Base-by-base conservation (phyloP, 2,888 invertebrate genomes). In the Polietes domitor region DNA sequence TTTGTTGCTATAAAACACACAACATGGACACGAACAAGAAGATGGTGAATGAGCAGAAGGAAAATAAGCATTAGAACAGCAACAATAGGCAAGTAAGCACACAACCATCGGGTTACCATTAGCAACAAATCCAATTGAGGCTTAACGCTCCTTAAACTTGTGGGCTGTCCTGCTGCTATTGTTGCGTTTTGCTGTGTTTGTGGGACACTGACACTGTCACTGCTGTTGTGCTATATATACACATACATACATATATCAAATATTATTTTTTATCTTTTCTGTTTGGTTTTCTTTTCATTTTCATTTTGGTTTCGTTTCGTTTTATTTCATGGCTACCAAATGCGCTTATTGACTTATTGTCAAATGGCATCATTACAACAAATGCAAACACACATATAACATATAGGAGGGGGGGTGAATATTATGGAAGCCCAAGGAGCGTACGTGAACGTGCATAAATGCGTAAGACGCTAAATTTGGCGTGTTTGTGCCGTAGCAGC, bases 321-420 rank as follows among this genome's bases (percentile, higher is more conserved):
- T 79, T 76, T 68, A 74, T 72, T 68, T 68, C 37, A 68, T 75
- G 55, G 75, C 80, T 73, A 24, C 71, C 81, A 86, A 85, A 82
- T 75, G 72, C 83, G 79, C 82, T 86, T 86, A 85, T 84, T 86
- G 86, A 85, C 85, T 85, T 86, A 84, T 86, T 85, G 85, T 80
- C 85, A 86, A 85, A 82, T 82, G 82, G 80, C 85, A 86, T 84
- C 84, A 81, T 85, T 86, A 84, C 65, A 80, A 73, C 24, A 81
- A 77, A 70, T 65, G n/a, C 47, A n/a, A 58, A 50, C 71, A 26
- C 61, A 28, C 61, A 61, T 15, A n/a, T 6, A 2, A 47, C 15
- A 47, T 6, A 47, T 3, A 15, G n/a, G 5, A 1, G 47, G 1
- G 47, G 32, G 32, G 9, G 32, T 4, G 21, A 21, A 21, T 61